Base-by-base conservation (phyloP, 1,140 invertebrate genomes). In the Sitobion miscanthi region DNA sequence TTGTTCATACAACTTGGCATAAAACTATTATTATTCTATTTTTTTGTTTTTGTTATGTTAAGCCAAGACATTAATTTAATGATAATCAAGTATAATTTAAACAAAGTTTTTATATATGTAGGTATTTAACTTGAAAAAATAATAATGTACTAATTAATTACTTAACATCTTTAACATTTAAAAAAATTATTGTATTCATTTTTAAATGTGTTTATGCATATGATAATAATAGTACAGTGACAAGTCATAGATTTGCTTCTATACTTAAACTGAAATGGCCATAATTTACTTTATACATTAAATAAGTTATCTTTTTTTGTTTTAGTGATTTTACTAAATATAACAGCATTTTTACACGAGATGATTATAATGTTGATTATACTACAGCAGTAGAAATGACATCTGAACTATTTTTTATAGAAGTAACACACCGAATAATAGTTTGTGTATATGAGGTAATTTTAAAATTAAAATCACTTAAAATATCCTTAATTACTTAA, bases 401-500 rank as follows among this genome's bases (percentile, higher is more conserved):
- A 86, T 93, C 91, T 20, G 91, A 93, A 83, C 35, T 93, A 42
- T 86, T 93, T 17, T 86, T 93, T 21, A 25, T 93, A 30, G 91
- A 93, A 93, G 49, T 93, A 8, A 45, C 82, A 3, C 82, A 93
- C 30, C 91, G 91, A 86, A 11, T 93, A 86, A n/a, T 93, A n/a
- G 91, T 93, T 54, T 93, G 91, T 57, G 4, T 93, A 20, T 93
- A 93, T 57, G 91, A 93, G 49, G 91, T 93, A 93, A 86, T 52
- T 77, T 69, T 25, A 30, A 69, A 25, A 62, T 45, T 52, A 42
- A 30, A 90, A 62, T 54, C 30, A 45, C 6, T n/a, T 87, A 49
- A n/a, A 87, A 47, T 23, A 62, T 11, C 9, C 25, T 69, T 69
- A 69, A n/a, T 11, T 69, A 69, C 30, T 69, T 77, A 17, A n/a